Evolutionary conservation across 2,113 vertebrate species (phyloP).

Genomic region (Egretta garzetta): DNA sequence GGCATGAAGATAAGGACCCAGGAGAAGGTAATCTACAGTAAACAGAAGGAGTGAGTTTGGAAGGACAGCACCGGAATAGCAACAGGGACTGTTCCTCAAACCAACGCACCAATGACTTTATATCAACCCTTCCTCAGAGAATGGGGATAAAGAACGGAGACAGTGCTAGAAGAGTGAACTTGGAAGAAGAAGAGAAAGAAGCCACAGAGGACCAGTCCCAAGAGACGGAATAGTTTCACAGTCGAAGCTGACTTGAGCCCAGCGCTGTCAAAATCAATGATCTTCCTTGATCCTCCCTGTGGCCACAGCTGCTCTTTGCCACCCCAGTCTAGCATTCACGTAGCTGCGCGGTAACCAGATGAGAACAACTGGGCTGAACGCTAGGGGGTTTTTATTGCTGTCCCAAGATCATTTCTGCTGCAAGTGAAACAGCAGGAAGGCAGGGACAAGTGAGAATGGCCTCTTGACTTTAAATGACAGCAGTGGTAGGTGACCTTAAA

Average conservation of each 20-base stretch:
- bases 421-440: background rate
- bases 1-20: background rate
- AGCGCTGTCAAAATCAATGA: background rate
- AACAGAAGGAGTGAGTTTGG: background rate
- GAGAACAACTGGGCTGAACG: too few relatives aligned
- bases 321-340: too few relatives aligned
- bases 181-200: background rate
- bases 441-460: background rate
- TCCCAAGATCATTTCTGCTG: background rate
- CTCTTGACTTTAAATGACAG: background rate
- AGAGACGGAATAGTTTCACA: background rate
- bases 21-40: background rate
- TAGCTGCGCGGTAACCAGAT: background rate
- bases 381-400: background rate
- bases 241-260: background rate
- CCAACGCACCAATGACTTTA: background rate
- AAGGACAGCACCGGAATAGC: background rate
- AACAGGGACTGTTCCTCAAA: background rate
- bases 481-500: background rate
- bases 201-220: background rate
- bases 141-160: background rate
- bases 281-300: too few relatives aligned
- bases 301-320: background rate
- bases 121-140: background rate
- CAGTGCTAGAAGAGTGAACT: background rate